Evolutionary conservation across 2,113 vertebrate species (phyloP).

Genomic region (Xiphophorus maculatus): DNA sequence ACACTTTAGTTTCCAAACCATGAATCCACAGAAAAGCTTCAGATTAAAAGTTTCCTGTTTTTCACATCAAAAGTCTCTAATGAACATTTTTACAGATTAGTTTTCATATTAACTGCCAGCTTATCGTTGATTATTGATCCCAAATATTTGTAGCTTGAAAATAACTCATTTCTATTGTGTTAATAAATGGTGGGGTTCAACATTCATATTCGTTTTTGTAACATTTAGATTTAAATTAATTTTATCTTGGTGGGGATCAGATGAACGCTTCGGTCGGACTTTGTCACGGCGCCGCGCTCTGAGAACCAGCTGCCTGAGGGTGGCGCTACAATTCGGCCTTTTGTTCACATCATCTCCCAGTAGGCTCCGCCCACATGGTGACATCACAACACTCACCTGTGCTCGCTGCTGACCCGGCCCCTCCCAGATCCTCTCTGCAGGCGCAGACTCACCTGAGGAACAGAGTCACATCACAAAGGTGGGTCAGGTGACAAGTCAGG

Average conservation of each 20-base stretch:
- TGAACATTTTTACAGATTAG: too few relatives aligned
- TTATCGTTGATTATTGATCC: too few relatives aligned
- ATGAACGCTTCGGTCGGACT: constrained; percentile 76
- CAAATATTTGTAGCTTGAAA: too few relatives aligned
- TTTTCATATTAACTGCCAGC: too few relatives aligned
- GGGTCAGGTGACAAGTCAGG: not conserved
- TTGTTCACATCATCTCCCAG: constrained; percentile 81
- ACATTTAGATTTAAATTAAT: too few relatives aligned
- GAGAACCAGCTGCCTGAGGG: constrained; percentile 70
- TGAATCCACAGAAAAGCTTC: too few relatives aligned
- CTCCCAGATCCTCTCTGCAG: constrained; percentile 15
- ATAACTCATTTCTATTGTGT: too few relatives aligned
- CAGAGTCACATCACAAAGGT: not conserved
- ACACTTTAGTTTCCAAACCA: too few relatives aligned
- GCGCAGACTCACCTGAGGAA: not conserved
- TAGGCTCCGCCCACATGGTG: not conserved
- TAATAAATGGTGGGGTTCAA: too few relatives aligned
- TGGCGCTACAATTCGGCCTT: constrained; percentile 82
- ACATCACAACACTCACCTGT: not conserved
- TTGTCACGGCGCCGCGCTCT: constrained; percentile 69
- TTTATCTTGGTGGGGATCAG: constrained; percentile 66
- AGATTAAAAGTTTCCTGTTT: too few relatives aligned
- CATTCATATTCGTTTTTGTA: too few relatives aligned
- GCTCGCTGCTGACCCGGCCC: not conserved
- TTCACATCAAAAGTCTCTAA: too few relatives aligned